Evolutionary conservation across 2,113 vertebrate genomes (phyloP), one percentile per base, ranked within the genome.

Genomic region (Rattus rattus): DNA sequence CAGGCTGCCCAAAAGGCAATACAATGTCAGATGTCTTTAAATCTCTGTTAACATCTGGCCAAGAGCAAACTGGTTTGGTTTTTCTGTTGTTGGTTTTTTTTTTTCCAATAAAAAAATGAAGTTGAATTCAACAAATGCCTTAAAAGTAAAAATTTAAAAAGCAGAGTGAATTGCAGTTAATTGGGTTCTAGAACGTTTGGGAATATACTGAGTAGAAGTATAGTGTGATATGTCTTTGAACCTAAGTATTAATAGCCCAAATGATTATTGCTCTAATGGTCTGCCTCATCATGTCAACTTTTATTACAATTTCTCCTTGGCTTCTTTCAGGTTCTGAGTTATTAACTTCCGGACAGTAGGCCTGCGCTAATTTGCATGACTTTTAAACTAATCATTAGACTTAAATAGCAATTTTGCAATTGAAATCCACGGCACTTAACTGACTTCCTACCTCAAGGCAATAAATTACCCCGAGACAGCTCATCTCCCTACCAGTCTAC

Each of bases 321-420:
- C 83, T 96, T 88, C 95, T 90, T 96, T 94, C 65, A 76, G 24
- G 86, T 49, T 80, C 52, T 75, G n/a, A 28, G 30, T 96, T 96
- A 92, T 97, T 93, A 93, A 92, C 88, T 95, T 93, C 92, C 2
- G 5, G 70, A 88, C 93, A 67, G 52, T 91, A 95, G 90, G 92
- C 96, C 39, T 92, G 47, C 0, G 49, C 90, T 96, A 97, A 96
- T 97, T 95, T 93, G 87, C 95, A 95, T 94, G 93, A 90, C 85
- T 86, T 95, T 95, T 92, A 96, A 96, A 94, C 63, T 94, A 94
- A 92, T 96, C 94, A 88, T 94, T 84, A 94, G 79, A 80, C 65
- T 95, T 94, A 84, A 80, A 96, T 81, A 92, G 95, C 91, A 95
- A 95, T 96, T 94, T 91, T 95, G 92, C 93, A 96, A 96, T 96